Conservation (phyloP, 2,797 vertebrate genomes). For the Centropyge bicolor region DNA sequence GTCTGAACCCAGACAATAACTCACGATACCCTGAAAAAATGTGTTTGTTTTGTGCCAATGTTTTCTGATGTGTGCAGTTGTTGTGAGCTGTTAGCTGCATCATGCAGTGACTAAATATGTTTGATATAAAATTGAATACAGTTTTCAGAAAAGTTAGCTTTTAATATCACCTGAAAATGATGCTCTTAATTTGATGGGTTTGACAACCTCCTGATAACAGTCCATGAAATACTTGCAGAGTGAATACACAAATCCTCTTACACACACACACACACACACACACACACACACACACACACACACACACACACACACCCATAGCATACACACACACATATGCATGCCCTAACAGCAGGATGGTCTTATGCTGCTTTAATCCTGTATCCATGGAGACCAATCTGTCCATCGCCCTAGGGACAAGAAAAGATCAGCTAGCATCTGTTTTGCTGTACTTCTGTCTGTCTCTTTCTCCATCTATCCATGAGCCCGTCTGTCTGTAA, state of each 20-base stretch:
- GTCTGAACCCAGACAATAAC: not conserved
- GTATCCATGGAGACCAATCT: slow-evolving; percentile 86
- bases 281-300: slow-evolving; percentile 10
- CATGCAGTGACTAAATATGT: not conserved
- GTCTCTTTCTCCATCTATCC: slow-evolving; percentile 52
- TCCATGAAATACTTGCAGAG: slow-evolving; percentile 28
- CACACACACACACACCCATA: slow-evolving; percentile 4
- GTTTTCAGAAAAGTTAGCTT: not conserved
- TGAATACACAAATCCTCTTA: slow-evolving; percentile 32
- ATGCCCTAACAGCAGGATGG: slow-evolving; percentile 67
- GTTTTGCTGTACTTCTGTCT: slow-evolving; percentile 66
- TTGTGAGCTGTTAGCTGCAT: not conserved
- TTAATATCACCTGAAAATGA: not conserved
- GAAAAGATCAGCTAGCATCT: slow-evolving; percentile 80
- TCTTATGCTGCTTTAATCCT: slow-evolving; percentile 83
- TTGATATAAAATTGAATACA: not conserved
- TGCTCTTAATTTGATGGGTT: slow-evolving; percentile 19
- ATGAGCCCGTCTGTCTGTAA: slow-evolving; percentile 58
- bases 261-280: slow-evolving; percentile 17
- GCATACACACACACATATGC: slow-evolving; percentile 16
- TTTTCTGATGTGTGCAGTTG: not conserved
- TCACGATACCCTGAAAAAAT: not conserved
- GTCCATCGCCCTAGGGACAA: slow-evolving; percentile 74
- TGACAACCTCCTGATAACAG: slow-evolving; percentile 13
- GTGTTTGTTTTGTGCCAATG: too few species aligned